A percentile compares a stretch with the other conserved stretches of the same genome.
These are phyloP conservation scores for Bombycilla garrulus DNA, from an alignment of 2,113 vertebrate genomes.

Conservation along the genomic window DNA sequence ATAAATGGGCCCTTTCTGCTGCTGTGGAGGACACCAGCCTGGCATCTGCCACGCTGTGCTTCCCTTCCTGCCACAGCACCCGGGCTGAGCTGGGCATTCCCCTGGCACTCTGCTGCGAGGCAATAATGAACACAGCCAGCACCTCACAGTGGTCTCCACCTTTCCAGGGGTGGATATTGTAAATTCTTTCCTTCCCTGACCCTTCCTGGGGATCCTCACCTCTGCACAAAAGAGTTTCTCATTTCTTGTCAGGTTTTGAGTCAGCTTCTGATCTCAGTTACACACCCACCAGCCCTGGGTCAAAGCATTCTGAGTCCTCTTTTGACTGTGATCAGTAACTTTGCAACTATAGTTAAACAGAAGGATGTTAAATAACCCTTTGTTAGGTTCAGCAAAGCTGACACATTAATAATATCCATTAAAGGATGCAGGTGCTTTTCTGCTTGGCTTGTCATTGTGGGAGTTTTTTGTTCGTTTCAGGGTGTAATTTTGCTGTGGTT, in stretches of 20 bases:
- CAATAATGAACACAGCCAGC: not conserved
- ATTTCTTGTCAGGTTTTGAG: not conserved
- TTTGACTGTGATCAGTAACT: not conserved
- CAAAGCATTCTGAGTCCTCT: not conserved
- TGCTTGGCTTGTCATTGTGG: not conserved
- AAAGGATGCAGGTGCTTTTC: not conserved
- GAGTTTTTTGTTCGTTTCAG: not conserved
- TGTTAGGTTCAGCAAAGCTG: not conserved
- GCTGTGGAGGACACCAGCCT: not conserved
- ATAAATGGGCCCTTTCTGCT: not conserved
- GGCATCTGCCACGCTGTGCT: not conserved
- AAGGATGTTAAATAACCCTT: not conserved
- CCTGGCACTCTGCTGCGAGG: not conserved
- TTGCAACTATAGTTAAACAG: not conserved
- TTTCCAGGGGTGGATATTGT: not conserved
- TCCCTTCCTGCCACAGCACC: not conserved
- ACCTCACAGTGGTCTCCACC: not conserved
- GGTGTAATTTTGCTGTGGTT: not conserved
- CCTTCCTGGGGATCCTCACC: not conserved
- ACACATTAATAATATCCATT: not conserved
- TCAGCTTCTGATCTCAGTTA: not conserved
- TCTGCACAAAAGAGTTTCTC: not conserved
- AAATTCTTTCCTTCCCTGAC: not conserved
- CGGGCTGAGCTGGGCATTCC: not conserved
- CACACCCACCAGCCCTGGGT: not conserved